Evolutionary conservation across 2,888 invertebrate species (phyloP).

Genomic region (Xestia c-nigrum): DNA sequence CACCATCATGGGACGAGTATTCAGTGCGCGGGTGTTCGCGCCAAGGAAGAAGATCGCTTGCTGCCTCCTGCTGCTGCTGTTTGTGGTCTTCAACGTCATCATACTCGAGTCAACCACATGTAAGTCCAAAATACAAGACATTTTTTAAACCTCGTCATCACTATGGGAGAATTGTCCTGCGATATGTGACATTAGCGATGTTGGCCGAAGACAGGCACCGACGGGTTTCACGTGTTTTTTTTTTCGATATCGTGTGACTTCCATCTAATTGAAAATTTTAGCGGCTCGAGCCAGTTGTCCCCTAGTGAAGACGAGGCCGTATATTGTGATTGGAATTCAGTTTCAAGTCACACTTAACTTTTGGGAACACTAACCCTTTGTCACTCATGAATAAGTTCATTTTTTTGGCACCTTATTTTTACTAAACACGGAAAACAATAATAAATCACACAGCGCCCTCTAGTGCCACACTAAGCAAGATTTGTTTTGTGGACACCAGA

Average conservation of each 20-base stretch:
- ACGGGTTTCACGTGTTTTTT: not conserved
- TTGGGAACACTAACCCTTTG: not conserved
- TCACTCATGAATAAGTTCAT: not conserved
- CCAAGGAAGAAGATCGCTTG: constrained; percentile 43
- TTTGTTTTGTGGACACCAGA: too few species aligned
- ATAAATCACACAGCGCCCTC: too few species aligned
- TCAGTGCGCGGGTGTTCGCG: constrained; percentile 7
- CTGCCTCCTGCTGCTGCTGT: constrained; percentile 36
- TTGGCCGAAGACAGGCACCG: not conserved
- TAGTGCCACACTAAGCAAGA: too few species aligned
- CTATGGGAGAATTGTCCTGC: not conserved
- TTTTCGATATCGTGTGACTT: not conserved
- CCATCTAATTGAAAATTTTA: not conserved
- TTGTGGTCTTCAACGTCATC: constrained; percentile 21
- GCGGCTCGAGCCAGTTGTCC: not conserved
- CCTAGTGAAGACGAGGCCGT: not conserved
- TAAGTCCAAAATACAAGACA: constrained; percentile 37
- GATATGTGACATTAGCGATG: not conserved
- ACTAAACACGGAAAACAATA: too few species aligned
- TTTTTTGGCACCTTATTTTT: not conserved
- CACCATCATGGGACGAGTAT: not conserved
- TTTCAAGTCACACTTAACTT: not conserved
- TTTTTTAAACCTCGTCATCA: not conserved
- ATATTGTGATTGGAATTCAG: not conserved
- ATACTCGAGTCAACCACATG: constrained; percentile 33